These are phyloP conservation scores for Zophobas morio DNA, from an alignment of 1,140 invertebrate species.

Conservation along the genomic window DNA sequence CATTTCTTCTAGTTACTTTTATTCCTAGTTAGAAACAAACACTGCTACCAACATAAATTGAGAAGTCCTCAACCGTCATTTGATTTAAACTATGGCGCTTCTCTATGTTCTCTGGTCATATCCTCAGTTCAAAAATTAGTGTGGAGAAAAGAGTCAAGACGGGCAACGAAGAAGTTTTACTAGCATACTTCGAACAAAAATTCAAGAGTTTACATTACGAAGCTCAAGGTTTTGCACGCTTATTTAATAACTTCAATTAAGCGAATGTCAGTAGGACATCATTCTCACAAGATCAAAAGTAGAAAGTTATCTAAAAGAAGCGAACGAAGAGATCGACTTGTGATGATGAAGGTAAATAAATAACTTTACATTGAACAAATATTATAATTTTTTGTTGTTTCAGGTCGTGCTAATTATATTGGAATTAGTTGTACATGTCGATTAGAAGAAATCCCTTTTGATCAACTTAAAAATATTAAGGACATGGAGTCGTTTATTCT, in stretches of 20 bases:
- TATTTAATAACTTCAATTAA: background rate
- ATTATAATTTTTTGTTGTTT: background rate
- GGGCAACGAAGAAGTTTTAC: background rate
- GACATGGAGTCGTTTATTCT: conserved; percentile 18
- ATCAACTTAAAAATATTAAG: conserved; percentile 10
- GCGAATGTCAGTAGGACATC: background rate
- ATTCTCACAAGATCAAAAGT: background rate
- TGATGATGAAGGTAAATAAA: conserved; percentile 4
- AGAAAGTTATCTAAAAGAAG: background rate
- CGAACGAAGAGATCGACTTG: background rate
- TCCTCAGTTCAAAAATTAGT: too few relatives aligned
- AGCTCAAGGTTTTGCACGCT: background rate
- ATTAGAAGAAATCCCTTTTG: background rate
- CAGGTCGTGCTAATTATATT: conserved; percentile 6
- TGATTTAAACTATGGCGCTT: too few relatives aligned
- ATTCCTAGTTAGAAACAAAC: too few relatives aligned
- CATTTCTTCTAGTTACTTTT: too few relatives aligned
- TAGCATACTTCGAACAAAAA: background rate
- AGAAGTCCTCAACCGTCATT: too few relatives aligned
- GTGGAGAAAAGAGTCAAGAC: background rate
- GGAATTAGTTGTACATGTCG: conserved; percentile 18
- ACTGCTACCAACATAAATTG: too few relatives aligned
- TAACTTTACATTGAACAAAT: background rate
- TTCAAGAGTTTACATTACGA: background rate
- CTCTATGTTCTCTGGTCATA: too few relatives aligned